Conservation (phyloP, 2,888 invertebrate genomes). For the Masnerella sp. region DNA sequence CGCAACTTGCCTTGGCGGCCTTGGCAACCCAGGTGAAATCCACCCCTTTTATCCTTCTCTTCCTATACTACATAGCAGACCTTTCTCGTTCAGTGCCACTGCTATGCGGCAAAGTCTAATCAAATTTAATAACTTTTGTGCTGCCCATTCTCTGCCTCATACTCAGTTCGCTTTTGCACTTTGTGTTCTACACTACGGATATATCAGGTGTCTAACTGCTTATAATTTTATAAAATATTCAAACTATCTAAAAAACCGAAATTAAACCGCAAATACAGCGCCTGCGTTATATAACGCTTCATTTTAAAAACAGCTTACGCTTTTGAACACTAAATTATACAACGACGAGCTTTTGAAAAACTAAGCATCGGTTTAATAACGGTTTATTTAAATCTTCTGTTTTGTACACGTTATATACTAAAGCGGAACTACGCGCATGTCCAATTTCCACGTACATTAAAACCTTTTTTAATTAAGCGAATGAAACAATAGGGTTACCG, state of each 20-base stretch:
- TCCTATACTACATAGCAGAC: slow-evolving; percentile 60
- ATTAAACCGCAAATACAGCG: slow-evolving; percentile 9
- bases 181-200: slow-evolving; percentile 46
- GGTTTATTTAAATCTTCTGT: slow-evolving; percentile 7
- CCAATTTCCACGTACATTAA: slow-evolving; percentile 25
- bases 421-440: slow-evolving; percentile 5
- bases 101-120: slow-evolving; percentile 73
- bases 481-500: slow-evolving; percentile 3
- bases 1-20: slow-evolving; percentile 67
- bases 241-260: slow-evolving; percentile 5
- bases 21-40: slow-evolving; percentile 69
- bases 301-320: no score
- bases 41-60: slow-evolving; percentile 63
- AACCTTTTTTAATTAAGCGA: slow-evolving; percentile 34
- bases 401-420: background rate
- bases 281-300: background rate
- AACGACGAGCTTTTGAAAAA: no score
- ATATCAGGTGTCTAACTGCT: slow-evolving; percentile 49
- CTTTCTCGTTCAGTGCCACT: slow-evolving; percentile 63
- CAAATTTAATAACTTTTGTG: slow-evolving; percentile 77
- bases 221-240: slow-evolving; percentile 41
- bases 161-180: slow-evolving; percentile 56
- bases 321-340: no score
- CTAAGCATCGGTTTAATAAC: background rate
- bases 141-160: slow-evolving; percentile 63